phyloP scores from a whole-genome alignment of 2,113 vertebrate genomes.

The Gambusia affinis region DNA sequence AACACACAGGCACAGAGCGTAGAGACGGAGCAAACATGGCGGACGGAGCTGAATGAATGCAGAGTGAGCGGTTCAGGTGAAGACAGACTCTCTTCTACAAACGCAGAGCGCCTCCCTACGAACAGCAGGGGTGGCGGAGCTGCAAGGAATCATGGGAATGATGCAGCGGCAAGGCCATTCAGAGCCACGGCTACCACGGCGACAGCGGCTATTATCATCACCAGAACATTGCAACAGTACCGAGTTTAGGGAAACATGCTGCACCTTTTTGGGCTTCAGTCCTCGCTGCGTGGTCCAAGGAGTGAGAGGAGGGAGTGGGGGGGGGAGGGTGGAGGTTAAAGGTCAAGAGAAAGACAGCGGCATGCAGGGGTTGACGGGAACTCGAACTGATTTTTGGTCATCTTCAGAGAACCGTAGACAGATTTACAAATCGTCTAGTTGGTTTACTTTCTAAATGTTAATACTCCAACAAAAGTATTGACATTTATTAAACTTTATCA shows the following conservation, averaged over 20 bases:
- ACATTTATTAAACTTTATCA: neutral
- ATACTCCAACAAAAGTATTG: neutral
- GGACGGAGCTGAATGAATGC: conserved; percentile 7
- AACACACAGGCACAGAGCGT: conserved; percentile 1
- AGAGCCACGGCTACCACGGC: conserved; percentile 57
- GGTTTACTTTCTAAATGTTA: neutral
- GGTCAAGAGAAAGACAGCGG: conserved; percentile 38
- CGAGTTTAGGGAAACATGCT: conserved; percentile 80
- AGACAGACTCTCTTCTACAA: conserved; percentile 14
- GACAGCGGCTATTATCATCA: conserved; percentile 46
- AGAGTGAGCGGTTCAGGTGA: conserved; percentile 16
- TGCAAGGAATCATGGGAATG: conserved; percentile 22
- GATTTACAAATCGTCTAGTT: neutral
- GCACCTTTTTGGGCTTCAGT: conserved; percentile 94
- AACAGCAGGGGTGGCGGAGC: conserved; percentile 3
- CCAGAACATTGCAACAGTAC: conserved; percentile 58
- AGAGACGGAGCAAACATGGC: conserved; percentile 4
- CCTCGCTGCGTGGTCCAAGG: conserved; percentile 87
- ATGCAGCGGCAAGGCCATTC: conserved; percentile 68
- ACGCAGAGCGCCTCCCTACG: conserved; percentile 5
- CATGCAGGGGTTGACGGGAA: conserved; percentile 47
- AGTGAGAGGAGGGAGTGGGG: conserved; percentile 43
- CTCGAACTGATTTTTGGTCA: neutral
- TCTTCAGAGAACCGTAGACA: neutral
- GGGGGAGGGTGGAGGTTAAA: conserved; percentile 54